phyloP scores from a whole-genome alignment of 2,888 invertebrate species.

The Onthophagus sagittarius region DNA sequence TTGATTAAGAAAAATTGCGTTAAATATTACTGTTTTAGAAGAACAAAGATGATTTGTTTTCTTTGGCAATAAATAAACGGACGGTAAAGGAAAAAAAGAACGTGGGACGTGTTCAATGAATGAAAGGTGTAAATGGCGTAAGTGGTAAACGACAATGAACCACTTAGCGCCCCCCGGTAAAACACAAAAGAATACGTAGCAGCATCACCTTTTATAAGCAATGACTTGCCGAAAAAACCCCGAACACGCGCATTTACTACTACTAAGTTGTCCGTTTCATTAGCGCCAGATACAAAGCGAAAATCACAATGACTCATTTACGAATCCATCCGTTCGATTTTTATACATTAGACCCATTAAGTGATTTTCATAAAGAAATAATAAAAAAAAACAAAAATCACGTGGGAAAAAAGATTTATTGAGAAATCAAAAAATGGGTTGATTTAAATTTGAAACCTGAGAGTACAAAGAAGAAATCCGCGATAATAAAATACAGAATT shows the following conservation, averaged over 20 bases:
- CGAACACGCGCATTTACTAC: neutral
- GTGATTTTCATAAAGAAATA: no score
- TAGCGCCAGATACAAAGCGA: neutral
- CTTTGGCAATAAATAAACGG: neutral
- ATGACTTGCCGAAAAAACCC: neutral
- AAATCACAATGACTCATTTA: neutral
- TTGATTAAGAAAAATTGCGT: neutral
- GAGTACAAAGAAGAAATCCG: neutral
- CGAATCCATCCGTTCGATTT: neutral
- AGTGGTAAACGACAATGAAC: neutral
- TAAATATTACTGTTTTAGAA: no score
- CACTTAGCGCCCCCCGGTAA: neutral
- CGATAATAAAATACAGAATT: conserved; percentile 7
- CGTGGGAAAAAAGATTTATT: no score
- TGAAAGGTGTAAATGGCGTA: neutral
- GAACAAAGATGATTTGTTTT: no score
- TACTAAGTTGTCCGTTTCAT: neutral
- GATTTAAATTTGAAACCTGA: neutral
- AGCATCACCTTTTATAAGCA: neutral
- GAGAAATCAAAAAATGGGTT: no score
- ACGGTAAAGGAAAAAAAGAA: neutral
- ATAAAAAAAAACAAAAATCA: no score
- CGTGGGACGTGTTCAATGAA: neutral
- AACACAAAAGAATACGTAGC: neutral
- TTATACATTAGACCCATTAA: neutral